Base-by-base conservation (phyloP, 2,888 invertebrate genomes). In the Caenorhabditis japonica region DNA sequence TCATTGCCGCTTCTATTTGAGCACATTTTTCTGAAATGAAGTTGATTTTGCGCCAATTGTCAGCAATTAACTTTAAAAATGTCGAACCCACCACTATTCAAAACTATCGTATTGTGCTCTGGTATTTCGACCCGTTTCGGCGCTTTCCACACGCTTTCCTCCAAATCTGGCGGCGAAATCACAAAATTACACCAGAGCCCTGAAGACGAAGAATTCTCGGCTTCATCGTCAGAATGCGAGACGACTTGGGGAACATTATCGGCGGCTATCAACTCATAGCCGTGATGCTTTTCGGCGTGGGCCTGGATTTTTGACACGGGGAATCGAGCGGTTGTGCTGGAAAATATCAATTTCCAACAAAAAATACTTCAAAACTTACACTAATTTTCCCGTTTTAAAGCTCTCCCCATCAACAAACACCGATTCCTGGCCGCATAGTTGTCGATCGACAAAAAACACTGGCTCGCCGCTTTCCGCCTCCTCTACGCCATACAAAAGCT, bases 1-100 rank as follows among this genome's bases (percentile, higher is more conserved):
- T 51, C 77, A 79, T 80, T 12, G 76, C 73, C 13, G 68, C 55
- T 3, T 64, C 60, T 41, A 82, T 80, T 56, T 61, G 59, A 10
- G 58, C 55, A 10, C 77, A 49, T 21, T 76, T 77, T 3, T 77
- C 82, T 76, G 21, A 55, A 76, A 59, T 17, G 8, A 33, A 2
- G n/a, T n/a, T n/a, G n/a, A n/a, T n/a, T n/a, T n/a, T n/a, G n/a
- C n/a, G n/a, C n/a, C n/a, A n/a, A n/a, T n/a, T n/a, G n/a, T n/a
- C n/a, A n/a, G n/a, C 12, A 4, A 17, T 47, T 33, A 12, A 30
- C n/a, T 5, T 25, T 30, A 5, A 33, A 15, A 47, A 47, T 19
- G n/a, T n/a, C 3, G 8, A 12, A 30, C 17, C 8, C 7, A 33
- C 47, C 27, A 0, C 21, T 15, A 17, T 68, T 46, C 36, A 58